Conservation (phyloP, 2,113 vertebrate species). For the Burhinus oedicnemus region DNA sequence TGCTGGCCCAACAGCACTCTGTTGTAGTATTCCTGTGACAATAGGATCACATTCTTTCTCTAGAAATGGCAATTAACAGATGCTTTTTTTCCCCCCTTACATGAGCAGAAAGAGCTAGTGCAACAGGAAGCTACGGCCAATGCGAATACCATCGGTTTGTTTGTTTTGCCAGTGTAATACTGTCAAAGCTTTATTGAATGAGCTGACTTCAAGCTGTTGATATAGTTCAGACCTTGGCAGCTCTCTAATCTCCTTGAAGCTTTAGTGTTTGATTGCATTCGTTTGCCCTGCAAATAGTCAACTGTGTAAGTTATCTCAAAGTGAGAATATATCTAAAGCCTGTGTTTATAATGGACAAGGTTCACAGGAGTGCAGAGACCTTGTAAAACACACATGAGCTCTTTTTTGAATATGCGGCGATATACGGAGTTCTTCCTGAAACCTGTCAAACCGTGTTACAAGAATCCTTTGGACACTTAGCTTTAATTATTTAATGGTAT, state of each 20-base stretch:
- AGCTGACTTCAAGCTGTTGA: constrained; percentile 76
- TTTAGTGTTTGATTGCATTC: constrained; percentile 77
- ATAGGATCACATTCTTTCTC: neutral
- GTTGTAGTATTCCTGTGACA: neutral
- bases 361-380: constrained; percentile 53
- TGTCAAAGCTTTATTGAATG: constrained; percentile 73
- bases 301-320: constrained; percentile 74
- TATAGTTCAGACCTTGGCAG: constrained; percentile 79
- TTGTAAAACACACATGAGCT: constrained; percentile 43
- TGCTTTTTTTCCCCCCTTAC: neutral
- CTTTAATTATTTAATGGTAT: constrained; percentile 26
- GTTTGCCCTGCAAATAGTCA: constrained; percentile 81
- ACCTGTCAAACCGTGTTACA: neutral
- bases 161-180: constrained; percentile 69
- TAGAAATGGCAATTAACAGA: neutral
- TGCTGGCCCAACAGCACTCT: neutral
- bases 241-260: constrained; percentile 79
- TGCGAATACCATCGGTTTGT: neutral
- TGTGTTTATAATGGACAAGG: constrained; percentile 72
- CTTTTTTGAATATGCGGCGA: constrained; percentile 24
- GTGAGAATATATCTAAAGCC: constrained; percentile 73
- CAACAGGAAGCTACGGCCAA: neutral
- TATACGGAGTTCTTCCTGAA: neutral
- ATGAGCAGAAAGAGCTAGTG: neutral
- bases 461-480: neutral